Evolutionary conservation across 2,113 vertebrate genomes (phyloP), one percentile per base, ranked within the genome.

Genomic region (Chrysemys picta): DNA sequence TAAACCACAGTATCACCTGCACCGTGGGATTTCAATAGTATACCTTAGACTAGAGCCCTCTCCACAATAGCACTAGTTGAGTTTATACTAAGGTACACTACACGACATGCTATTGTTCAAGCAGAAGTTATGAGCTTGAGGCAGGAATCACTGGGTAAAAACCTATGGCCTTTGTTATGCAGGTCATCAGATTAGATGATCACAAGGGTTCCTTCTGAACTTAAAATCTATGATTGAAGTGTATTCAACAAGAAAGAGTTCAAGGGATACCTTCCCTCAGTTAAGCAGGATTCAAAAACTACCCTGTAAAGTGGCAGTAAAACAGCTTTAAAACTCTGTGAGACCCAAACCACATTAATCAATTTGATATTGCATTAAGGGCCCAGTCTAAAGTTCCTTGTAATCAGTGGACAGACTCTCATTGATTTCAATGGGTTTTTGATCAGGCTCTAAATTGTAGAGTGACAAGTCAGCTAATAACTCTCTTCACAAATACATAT

Each of bases 191-290:
- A 8, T 12, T 50, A 88, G 22, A 75, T 8, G 87, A 52, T 29
- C 84, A 22, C 3, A 85, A 76, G 14, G 65, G 5, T 76, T 8
- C 82, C 12, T 85, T 65, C 31, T 50, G 21, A 54, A 12, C 31
- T 75, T 81, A 14, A 91, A 69, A 85, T 25, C 82, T 84, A 49
- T 8, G 57, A 84, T 69, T 69, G 83, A 93, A 89, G 80, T 8
- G 62, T 29, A 78, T n/a, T 85, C 42, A 87, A 12, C 29, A 52
- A n/a, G 93, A 10, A 2, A 80, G 47, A 31, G 52, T 82, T 84
- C n/a, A 84, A 2, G 19, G 14, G 24, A 57, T 45, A 76, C 38
- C 65, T 52, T 94, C 59, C 24, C 16, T 89, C 22, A 56, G 2
- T 27, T 2, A 69, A 78, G 50, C 24, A 75, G 45, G 84, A 4